These are phyloP conservation scores for Halichondria panicea DNA, from an alignment of 37 sponge, comb jelly and placozoan species.

Conservation along the genomic window DNA sequence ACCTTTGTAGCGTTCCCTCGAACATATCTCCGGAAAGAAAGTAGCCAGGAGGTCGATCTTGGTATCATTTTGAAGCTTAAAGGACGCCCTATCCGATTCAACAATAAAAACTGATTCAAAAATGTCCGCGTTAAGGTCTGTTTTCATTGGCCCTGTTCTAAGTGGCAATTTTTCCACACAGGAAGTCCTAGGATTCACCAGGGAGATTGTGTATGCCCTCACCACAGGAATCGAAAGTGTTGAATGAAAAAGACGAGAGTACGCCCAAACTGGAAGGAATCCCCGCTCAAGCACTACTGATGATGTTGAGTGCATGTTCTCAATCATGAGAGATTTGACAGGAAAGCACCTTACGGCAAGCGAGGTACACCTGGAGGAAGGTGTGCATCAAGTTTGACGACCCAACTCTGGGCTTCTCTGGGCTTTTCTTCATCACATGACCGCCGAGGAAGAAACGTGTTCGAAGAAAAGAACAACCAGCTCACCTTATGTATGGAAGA, in stretches of 20 bases:
- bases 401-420: slow-evolving; percentile 10
- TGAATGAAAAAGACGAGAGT: slow-evolving; percentile 14
- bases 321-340: slow-evolving; percentile 7
- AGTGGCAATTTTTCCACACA: no score
- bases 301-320: slow-evolving; percentile 41
- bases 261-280: background rate
- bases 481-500: background rate
- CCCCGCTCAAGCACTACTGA: slow-evolving; percentile 44
- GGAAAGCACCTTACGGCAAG: slow-evolving; percentile 19
- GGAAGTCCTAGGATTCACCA: slow-evolving; percentile 28
- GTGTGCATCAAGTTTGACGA: slow-evolving; percentile 13
- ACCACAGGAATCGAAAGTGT: slow-evolving; percentile 29
- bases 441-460: background rate
- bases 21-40: no score
- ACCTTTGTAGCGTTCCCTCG: no score
- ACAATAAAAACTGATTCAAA: no score
- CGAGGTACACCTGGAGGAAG: slow-evolving; percentile 2
- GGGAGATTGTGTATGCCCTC: slow-evolving; percentile 16
- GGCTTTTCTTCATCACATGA: slow-evolving; percentile 26
- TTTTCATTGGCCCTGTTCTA: no score
- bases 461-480: slow-evolving; percentile 3
- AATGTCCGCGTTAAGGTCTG: no score
- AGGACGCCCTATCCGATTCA: no score
- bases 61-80: no score
- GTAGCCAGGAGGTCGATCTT: no score